Conservation (phyloP, 2,888 invertebrate genomes). For the Agrochola circellaris region DNA sequence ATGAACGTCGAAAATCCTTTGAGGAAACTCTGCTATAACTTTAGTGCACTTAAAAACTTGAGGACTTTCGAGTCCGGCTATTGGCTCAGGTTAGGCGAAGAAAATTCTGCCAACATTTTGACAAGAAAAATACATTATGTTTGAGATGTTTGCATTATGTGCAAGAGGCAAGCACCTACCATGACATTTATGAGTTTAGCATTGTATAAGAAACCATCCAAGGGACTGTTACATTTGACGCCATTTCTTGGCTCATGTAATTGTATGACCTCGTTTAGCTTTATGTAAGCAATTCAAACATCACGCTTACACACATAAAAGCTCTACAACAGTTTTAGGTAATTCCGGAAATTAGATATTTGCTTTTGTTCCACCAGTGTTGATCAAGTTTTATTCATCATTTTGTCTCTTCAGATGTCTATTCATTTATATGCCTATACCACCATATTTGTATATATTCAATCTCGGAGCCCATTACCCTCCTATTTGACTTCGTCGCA, state of each 20-base stretch:
- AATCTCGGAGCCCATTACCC: constrained; percentile 37
- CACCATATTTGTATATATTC: constrained; percentile 19
- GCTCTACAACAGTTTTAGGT: not conserved
- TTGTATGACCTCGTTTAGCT: constrained; percentile 51
- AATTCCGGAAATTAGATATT: not conserved
- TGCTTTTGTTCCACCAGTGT: not conserved
- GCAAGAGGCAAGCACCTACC: constrained; percentile 27
- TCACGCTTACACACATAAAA: not conserved
- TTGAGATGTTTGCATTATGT: constrained; percentile 51
- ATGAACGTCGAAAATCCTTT: constrained; percentile 63
- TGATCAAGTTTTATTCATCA: not conserved
- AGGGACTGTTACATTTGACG: constrained; percentile 44
- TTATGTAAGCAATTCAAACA: constrained; percentile 41
- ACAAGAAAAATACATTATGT: constrained; percentile 47
- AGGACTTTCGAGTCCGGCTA: constrained; percentile 47
- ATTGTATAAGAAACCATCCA: constrained; percentile 59
- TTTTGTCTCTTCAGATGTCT: not conserved
- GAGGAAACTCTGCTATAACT: constrained; percentile 58
- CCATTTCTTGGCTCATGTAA: constrained; percentile 51
- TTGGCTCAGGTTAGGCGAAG: constrained; percentile 32
- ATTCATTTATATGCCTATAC: not conserved
- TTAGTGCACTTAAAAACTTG: constrained; percentile 64
- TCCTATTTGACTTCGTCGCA: constrained; percentile 32
- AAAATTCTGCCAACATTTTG: constrained; percentile 35
- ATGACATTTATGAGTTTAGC: constrained; percentile 53